Conservation (phyloP, 2,113 vertebrate species). For the Motacilla tschutschensis region DNA sequence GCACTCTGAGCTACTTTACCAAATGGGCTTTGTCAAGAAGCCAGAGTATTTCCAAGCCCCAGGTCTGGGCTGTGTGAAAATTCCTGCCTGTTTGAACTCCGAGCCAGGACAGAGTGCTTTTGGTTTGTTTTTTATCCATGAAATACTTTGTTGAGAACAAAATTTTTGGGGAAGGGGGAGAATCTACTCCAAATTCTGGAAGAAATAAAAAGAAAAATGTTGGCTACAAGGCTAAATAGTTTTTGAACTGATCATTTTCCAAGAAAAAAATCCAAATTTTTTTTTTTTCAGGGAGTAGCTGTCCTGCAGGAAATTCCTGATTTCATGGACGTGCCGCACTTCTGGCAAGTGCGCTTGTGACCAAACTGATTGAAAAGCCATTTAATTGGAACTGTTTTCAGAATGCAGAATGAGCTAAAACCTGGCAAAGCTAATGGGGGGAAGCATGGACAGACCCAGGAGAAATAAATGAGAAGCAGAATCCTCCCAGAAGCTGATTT, state of each 20-base stretch:
- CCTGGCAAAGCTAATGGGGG: background rate
- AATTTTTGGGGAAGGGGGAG: slow-evolving; percentile 9
- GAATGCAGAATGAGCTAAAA: background rate
- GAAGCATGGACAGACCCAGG: background rate
- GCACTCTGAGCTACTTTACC: background rate
- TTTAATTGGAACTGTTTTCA: slow-evolving; percentile 30
- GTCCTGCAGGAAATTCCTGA: slow-evolving; percentile 45
- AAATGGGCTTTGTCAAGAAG: background rate
- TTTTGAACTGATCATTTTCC: slow-evolving; percentile 44
- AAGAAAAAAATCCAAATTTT: slow-evolving; percentile 3
- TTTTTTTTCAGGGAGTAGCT: background rate
- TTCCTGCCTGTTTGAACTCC: slow-evolving; percentile 10
- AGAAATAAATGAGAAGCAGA: slow-evolving; percentile 42
- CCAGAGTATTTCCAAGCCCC: slow-evolving; percentile 21
- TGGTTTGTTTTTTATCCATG: slow-evolving; percentile 35
- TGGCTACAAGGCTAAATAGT: background rate
- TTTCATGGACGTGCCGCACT: background rate
- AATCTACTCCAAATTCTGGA: slow-evolving; percentile 40
- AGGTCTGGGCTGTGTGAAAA: slow-evolving; percentile 35
- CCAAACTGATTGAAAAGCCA: slow-evolving; percentile 43
- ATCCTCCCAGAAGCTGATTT: slow-evolving; percentile 18
- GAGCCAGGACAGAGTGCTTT: slow-evolving; percentile 33
- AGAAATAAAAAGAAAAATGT: slow-evolving; percentile 50
- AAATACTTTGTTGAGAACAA: slow-evolving; percentile 36
- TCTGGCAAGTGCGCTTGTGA: background rate